Evolutionary conservation across 2,888 invertebrate species (phyloP).

Genomic region (Eilema griseolum): DNA sequence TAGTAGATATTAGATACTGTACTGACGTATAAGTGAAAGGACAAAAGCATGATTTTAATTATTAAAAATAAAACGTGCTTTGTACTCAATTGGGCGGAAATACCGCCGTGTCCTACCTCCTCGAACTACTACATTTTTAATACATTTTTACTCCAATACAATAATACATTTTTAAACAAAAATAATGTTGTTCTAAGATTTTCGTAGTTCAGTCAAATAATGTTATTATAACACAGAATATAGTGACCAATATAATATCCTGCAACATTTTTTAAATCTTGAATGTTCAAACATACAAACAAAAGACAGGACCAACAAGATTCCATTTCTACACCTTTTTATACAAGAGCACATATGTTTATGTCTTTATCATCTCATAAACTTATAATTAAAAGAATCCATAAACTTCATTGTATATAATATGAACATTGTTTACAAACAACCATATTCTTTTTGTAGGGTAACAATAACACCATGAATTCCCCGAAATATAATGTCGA

Average conservation of each 20-base stretch:
- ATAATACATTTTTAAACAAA: too few species aligned
- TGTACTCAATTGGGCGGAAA: too few species aligned
- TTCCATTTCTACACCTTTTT: background rate
- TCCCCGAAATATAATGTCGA: slow-evolving; percentile 1
- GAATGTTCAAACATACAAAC: background rate
- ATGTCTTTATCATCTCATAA: slow-evolving; percentile 1
- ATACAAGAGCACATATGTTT: background rate
- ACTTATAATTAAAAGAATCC: background rate
- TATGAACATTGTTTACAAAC: slow-evolving; percentile 7
- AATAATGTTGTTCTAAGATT: background rate
- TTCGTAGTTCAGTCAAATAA: background rate
- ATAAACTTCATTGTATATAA: slow-evolving; percentile 2
- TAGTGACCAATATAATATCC: background rate
- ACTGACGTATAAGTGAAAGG: too few species aligned
- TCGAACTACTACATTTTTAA: too few species aligned
- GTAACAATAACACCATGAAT: slow-evolving; percentile 4
- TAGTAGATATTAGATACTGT: background rate
- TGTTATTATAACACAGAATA: background rate
- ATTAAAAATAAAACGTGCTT: too few species aligned
- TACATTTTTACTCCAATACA: too few species aligned
- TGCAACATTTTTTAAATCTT: background rate
- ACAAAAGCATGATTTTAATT: too few species aligned
- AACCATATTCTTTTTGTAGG: background rate
- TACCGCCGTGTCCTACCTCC: too few species aligned
- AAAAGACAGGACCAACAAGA: background rate